Conservation (phyloP, 2,797 vertebrate species). For the Tapirus indicus region DNA sequence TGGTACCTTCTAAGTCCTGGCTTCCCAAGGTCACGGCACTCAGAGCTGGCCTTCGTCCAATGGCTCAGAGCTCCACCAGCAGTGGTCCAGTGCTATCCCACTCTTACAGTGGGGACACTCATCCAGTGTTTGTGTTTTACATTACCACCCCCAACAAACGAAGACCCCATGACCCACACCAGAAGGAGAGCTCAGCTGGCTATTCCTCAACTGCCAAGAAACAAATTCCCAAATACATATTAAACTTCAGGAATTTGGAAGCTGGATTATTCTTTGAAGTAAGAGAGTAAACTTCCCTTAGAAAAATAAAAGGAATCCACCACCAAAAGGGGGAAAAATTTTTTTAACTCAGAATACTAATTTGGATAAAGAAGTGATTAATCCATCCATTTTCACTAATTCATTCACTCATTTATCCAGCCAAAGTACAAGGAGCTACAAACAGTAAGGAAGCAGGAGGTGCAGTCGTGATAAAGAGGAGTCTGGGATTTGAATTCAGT, state of each 20-base stretch:
- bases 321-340: background rate
- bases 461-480: background rate
- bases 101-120: background rate
- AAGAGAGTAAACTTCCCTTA: slow-evolving; percentile 24
- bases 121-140: background rate
- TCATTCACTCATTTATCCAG: background rate
- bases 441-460: background rate
- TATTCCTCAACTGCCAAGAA: background rate
- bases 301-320: slow-evolving; percentile 24
- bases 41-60: background rate
- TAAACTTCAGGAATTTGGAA: background rate
- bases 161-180: background rate
- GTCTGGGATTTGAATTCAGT: background rate
- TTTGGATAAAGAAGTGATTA: background rate
- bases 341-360: background rate
- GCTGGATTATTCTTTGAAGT: background rate
- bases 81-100: background rate
- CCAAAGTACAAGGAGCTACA: background rate
- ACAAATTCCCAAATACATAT: background rate
- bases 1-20: slow-evolving; percentile 13
- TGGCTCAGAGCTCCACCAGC: background rate
- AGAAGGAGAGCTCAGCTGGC: background rate
- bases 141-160: background rate
- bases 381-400: background rate
- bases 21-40: slow-evolving; percentile 35